Evolutionary conservation across 2,888 invertebrate genomes (phyloP).

Genomic region (Rotaria macrura): DNA sequence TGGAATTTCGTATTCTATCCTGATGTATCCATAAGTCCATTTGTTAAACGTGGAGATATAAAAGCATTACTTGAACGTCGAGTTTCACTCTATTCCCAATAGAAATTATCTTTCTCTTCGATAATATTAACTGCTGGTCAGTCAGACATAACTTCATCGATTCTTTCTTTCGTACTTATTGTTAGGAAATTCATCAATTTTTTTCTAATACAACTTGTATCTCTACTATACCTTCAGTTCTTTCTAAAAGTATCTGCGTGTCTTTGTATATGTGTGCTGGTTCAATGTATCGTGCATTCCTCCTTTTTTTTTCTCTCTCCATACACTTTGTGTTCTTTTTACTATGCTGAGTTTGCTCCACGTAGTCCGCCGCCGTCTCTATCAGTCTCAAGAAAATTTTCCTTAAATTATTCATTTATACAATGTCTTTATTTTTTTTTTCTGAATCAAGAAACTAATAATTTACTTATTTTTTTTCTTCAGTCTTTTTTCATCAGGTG

Average conservation of each 20-base stretch:
- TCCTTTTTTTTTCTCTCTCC: neutral
- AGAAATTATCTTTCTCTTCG: neutral
- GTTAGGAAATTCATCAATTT: neutral
- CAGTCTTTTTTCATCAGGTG: neutral
- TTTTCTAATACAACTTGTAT: neutral
- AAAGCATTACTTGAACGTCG: neutral
- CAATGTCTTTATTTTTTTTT: neutral
- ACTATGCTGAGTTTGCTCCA: neutral
- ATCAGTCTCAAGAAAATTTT: neutral
- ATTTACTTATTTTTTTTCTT: neutral
- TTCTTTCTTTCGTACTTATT: neutral
- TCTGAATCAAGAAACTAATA: neutral
- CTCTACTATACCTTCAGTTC: too few relatives aligned
- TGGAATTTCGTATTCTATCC: constrained; percentile 18
- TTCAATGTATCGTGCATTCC: neutral
- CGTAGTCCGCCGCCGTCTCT: neutral
- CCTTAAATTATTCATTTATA: neutral
- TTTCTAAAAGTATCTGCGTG: neutral
- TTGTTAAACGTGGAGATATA: neutral
- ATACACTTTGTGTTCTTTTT: neutral
- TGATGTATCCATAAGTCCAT: neutral
- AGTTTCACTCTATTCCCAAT: neutral
- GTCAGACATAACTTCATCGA: neutral
- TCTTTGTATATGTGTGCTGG: neutral
- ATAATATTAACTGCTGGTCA: neutral